A percentile compares a stretch with the other conserved stretches of the same genome.
These are phyloP conservation scores for Corapipo altera DNA, from an alignment of 2,113 vertebrate species.

Conservation along the genomic window DNA sequence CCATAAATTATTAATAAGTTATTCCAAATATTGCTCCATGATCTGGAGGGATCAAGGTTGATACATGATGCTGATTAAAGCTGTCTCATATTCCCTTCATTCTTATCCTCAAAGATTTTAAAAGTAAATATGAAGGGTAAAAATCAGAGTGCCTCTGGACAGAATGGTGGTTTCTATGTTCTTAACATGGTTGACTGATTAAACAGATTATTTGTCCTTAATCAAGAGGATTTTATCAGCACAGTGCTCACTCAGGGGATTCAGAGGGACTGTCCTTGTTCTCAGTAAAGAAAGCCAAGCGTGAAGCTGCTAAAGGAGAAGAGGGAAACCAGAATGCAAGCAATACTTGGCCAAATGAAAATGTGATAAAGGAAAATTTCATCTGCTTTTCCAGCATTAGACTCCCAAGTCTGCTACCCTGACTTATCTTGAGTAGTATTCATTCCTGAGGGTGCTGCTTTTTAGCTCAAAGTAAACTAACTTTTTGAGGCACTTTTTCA, in stretches of 20 bases:
- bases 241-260: not conserved
- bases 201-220: not conserved
- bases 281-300: not conserved
- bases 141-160: not conserved
- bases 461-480: not conserved
- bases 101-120: not conserved
- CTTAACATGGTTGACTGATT: not conserved
- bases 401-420: not conserved
- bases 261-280: not conserved
- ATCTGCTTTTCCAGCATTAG: not conserved
- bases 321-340: not conserved
- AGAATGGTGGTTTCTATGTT: not conserved
- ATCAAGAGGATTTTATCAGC: not conserved
- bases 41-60: not conserved
- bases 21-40: not conserved
- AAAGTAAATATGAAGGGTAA: not conserved
- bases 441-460: not conserved
- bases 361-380: not conserved
- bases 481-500: not conserved
- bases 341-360: not conserved
- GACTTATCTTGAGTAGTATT: not conserved
- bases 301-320: not conserved
- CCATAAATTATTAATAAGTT: not conserved
- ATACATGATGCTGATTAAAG: not conserved
- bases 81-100: not conserved